Evolutionary conservation across 1,140 invertebrate species (phyloP), one percentile per base, ranked within the genome.

Genomic region (Aplysia californica): DNA sequence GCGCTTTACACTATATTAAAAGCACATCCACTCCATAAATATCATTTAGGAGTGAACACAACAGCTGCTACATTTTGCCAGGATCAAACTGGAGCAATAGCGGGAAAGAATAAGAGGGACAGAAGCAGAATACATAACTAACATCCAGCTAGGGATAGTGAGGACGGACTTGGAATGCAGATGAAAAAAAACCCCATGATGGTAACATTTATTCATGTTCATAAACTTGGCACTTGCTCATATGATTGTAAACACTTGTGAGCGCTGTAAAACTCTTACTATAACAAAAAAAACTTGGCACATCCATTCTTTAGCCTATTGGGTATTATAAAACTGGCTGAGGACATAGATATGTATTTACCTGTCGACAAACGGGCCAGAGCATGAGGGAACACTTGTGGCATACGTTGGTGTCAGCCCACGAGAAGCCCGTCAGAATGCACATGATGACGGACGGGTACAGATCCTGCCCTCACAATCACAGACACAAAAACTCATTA

Each of bases 341-440:
- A 31, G 35, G 56, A 39, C n/a, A 70, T 35, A 55, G 44, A 21
- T 29, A 26, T 61, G 10, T 29, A 61, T 35, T 31, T 65, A 89
- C 87, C 82, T 88, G 85, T 79, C 87, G 88, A 33, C 88, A 44
- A 5, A 94, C 92, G 0, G 93, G 93, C 70, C 92, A 92, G 29
- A 94, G 92, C 38, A 96, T 90, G 41, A 92, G 91, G 3, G 93
- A 93, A 18, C 95, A 94, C 85, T 94, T 95, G 75, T 95, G 89
- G 83, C 94, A 95, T 36, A 93, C 93, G 64, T 92, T 93, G 71
- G 95, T 95, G 85, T 97, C 96, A 80, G 94, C 94, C 96, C 96
- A 97, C 33, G 93, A 94, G 3, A 97, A 88, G n/a, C 94, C 94
- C 68, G 93, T 94, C 78, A 77, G 90, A 85, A 87, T 79, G 74